These are phyloP conservation scores for Rhaphigaster nebulosa DNA, from an alignment of 2,888 invertebrate genomes.

Conservation along the genomic window DNA sequence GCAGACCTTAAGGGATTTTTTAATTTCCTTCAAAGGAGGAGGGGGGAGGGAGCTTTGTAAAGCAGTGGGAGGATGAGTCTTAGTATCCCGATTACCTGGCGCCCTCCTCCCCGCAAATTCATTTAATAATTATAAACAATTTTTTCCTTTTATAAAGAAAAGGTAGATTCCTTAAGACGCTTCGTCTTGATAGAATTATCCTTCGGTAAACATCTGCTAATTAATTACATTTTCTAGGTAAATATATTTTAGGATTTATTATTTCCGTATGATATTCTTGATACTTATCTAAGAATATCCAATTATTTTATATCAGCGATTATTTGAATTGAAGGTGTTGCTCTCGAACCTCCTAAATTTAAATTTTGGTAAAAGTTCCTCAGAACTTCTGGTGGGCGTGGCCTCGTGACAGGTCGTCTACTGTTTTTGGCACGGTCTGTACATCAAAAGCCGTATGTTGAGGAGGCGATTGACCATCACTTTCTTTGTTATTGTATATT, in stretches of 20 bases:
- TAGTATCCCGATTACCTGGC: constrained; percentile 20
- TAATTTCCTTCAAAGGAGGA: constrained; percentile 1
- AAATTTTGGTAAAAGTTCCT: no score
- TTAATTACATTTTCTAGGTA: background rate
- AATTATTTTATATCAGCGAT: no score
- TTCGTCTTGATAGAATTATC: background rate
- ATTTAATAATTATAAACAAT: constrained; percentile 39
- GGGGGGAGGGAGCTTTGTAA: constrained; percentile 28
- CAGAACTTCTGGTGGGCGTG: no score
- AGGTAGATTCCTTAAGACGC: background rate
- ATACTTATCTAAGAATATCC: background rate
- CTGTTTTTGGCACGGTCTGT: no score
- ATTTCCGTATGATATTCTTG: background rate
- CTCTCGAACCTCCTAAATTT: no score
- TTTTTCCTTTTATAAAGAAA: background rate
- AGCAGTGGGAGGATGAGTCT: background rate
- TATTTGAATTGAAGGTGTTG: no score
- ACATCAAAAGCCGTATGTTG: no score
- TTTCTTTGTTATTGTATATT: no score
- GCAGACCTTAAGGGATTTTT: constrained; percentile 30
- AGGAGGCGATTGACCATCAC: no score
- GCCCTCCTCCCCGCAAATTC: background rate
- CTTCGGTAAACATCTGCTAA: background rate
- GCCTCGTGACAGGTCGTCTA: no score
- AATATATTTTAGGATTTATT: constrained; percentile 8